phyloP scores from a whole-genome alignment of 2,888 invertebrate genomes.

The Nomada fucata region DNA sequence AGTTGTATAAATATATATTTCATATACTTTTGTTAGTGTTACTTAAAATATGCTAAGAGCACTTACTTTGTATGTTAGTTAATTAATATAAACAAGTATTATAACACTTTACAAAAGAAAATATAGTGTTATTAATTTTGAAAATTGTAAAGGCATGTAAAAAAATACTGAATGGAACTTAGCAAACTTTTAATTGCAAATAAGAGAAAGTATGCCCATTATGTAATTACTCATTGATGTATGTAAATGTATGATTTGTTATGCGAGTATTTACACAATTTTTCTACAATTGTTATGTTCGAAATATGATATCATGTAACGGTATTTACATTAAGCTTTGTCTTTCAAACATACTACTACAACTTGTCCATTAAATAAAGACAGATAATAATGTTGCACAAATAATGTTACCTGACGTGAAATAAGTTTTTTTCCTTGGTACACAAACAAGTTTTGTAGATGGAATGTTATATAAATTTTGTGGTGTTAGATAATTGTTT shows the following conservation, averaged over 20 bases:
- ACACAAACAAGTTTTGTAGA: conserved; percentile 5
- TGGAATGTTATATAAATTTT: conserved; percentile 13
- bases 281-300: conserved; percentile 55
- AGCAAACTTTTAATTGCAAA: conserved; percentile 54
- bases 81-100: not conserved
- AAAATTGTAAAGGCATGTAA: conserved; percentile 7
- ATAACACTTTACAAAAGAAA: conserved; percentile 12
- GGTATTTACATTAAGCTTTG: conserved; percentile 43
- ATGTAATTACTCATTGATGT: conserved; percentile 41
- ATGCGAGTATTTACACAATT: conserved; percentile 54
- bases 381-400: conserved; percentile 50
- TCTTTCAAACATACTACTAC: conserved; percentile 43
- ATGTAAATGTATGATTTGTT: conserved; percentile 54
- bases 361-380: conserved; percentile 43
- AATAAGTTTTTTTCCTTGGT: conserved; percentile 20
- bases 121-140: conserved; percentile 23
- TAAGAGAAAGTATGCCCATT: conserved; percentile 44
- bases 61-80: conserved; percentile 7
- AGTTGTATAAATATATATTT: conserved; percentile 20
- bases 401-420: conserved; percentile 18
- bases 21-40: conserved; percentile 24
- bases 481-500: conserved; percentile 1
- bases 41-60: not conserved
- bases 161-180: conserved; percentile 50
- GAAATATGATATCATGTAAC: conserved; percentile 28